phyloP scores from a whole-genome alignment of 1,140 invertebrate genomes.

The Oppia nitens region DNA sequence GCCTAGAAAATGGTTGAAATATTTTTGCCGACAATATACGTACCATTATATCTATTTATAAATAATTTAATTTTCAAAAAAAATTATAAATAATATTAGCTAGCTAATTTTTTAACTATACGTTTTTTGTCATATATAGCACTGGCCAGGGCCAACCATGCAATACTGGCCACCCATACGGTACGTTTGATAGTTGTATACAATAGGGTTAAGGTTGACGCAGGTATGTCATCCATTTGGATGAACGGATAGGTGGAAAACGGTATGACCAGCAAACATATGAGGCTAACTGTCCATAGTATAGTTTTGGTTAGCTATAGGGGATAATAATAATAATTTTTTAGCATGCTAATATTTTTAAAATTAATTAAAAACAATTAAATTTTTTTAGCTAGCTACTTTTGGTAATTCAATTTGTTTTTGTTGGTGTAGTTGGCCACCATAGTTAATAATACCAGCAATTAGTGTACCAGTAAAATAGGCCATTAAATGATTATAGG shows the following conservation, averaged over 20 bases:
- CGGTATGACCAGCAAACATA: not conserved
- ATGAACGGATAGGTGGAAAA: conserved; percentile 11
- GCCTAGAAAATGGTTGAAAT: conserved; percentile 10
- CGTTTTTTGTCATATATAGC: not conserved
- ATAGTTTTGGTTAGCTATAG: not conserved
- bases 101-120: not conserved
- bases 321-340: not conserved
- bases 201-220: not conserved
- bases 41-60: not conserved
- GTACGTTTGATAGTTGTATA: conserved; percentile 1
- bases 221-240: conserved; percentile 6
- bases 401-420: conserved; percentile 8
- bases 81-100: not conserved
- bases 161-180: not conserved
- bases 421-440: conserved; percentile 1
- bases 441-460: too few species aligned
- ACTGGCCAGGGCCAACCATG: conserved; percentile 2
- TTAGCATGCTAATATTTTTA: not conserved
- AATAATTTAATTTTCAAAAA: not conserved
- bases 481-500: conserved; percentile 8
- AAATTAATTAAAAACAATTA: not conserved
- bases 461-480: conserved; percentile 8
- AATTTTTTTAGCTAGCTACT: not conserved
- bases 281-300: not conserved
- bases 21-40: conserved; percentile 4